Evolutionary conservation across 2,113 vertebrate genomes (phyloP), one percentile per base, ranked within the genome.

Genomic region (Percina caprodes): DNA sequence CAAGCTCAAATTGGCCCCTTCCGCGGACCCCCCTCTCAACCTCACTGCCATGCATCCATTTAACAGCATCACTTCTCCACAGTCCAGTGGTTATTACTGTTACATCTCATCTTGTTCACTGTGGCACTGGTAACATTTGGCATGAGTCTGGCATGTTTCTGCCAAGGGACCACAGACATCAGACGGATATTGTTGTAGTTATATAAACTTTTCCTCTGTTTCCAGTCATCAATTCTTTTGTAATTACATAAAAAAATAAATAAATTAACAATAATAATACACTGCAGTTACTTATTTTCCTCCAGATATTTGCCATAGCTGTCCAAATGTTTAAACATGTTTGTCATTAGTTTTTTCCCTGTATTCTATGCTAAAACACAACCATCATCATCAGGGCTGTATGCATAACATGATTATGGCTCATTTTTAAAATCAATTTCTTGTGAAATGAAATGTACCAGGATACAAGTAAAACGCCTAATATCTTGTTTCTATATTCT

Each of bases 31-130:
- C 15, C 46, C 23, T 56, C 56, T 68, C 60, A 71, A 42, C 48
- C 56, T 63, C 56, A 52, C 76, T n/a, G 71, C 51, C 30, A 65
- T 73, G 68, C 73, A 61, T 84, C 72, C 65, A 19, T 33, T 9
- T 74, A 71, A 82, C 79, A 81, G 63, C 48, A 69, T 74, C 42
- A 26, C 72, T 35, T 71, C 60, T 52, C 23, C 62, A 56, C 59
- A 45, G 62, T 6, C 84, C 23, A 46, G 66, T 2, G 33, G 45
- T 65, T 79, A 6, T 30, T 73, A 11, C 13, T 4, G 7, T 52
- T 77, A 26, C 39, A 61, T 77, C 61, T 67, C 2, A 26, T 26
- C 42, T 59, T 33, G 39, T 10, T 42, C 39, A 51, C 19, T 58
- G 42, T 21, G 26, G 8, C 49, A 26, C 3, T 55, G 39, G 26